phyloP scores from a whole-genome alignment of 1,140 invertebrate species.

The Homalodisca vitripennis region DNA sequence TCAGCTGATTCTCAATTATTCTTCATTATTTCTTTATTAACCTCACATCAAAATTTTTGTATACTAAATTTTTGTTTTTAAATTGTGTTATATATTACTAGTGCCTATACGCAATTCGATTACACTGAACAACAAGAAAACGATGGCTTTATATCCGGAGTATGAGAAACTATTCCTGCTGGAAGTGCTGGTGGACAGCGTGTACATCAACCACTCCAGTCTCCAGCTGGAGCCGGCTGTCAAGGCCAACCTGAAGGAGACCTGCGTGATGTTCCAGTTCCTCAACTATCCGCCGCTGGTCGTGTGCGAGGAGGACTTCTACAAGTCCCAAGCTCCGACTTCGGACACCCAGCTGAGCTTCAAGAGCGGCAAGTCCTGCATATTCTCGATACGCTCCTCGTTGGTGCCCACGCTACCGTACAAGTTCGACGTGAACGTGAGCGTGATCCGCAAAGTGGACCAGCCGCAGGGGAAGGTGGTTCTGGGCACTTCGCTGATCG shows the following conservation, averaged over 20 bases:
- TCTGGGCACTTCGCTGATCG: not conserved
- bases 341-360: slow-evolving; percentile 47
- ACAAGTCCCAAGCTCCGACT: slow-evolving; percentile 43
- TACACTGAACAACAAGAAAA: too few species aligned
- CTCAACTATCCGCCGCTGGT: slow-evolving; percentile 52
- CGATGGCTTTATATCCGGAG: not conserved
- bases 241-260: slow-evolving; percentile 44
- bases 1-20: too few species aligned
- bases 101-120: too few species aligned
- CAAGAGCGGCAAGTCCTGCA: slow-evolving; percentile 56
- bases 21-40: too few species aligned
- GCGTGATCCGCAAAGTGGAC: not conserved
- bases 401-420: not conserved
- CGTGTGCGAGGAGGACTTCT: slow-evolving; percentile 55
- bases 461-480: not conserved
- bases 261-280: slow-evolving; percentile 53
- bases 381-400: slow-evolving; percentile 47
- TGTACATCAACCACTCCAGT: slow-evolving; percentile 44
- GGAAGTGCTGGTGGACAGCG: slow-evolving; percentile 56
- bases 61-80: too few species aligned
- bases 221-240: not conserved
- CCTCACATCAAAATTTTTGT: too few species aligned
- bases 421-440: slow-evolving; percentile 6
- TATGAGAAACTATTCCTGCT: slow-evolving; percentile 55
- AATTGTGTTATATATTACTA: too few species aligned